A percentile compares a stretch with the other conserved stretches of the same genome.
Conservation (phyloP, 1,140 invertebrate genomes). For the Scaptomyza hsui region DNA sequence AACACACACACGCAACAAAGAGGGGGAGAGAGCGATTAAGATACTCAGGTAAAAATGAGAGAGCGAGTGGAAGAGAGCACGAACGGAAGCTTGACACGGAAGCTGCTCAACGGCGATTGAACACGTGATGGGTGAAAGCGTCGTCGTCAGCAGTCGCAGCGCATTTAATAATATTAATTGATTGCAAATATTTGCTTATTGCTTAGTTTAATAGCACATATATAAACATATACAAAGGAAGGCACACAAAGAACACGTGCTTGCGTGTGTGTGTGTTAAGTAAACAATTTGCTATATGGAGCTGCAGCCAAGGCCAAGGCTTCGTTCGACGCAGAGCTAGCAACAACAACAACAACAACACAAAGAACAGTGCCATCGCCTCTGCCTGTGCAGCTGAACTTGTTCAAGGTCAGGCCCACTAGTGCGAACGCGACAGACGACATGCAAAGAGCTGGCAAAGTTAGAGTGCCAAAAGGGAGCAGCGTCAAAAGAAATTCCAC, state of each 20-base stretch:
- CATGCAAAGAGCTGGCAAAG: slow-evolving; percentile 56
- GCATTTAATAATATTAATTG: slow-evolving; percentile 38
- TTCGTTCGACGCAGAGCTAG: slow-evolving; percentile 11
- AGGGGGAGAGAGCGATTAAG: slow-evolving; percentile 2
- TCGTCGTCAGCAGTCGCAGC: slow-evolving; percentile 10
- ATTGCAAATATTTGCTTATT: slow-evolving; percentile 30
- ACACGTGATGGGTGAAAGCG: slow-evolving; percentile 49
- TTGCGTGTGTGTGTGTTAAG: slow-evolving; percentile 11
- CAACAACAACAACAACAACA: not conserved
- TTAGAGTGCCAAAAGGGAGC: slow-evolving; percentile 32
- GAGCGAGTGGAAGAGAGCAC: not conserved
- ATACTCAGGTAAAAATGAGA: not conserved
- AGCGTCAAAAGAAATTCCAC: not conserved
- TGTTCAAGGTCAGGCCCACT: slow-evolving; percentile 65
- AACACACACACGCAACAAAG: not conserved
- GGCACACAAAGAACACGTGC: slow-evolving; percentile 4
- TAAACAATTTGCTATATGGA: slow-evolving; percentile 29
- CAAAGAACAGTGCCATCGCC: slow-evolving; percentile 38
- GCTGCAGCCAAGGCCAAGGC: slow-evolving; percentile 53
- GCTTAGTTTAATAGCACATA: not conserved
- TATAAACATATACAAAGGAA: not conserved
- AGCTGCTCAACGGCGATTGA: slow-evolving; percentile 31
- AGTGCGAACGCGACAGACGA: slow-evolving; percentile 12
- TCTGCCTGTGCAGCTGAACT: slow-evolving; percentile 62
- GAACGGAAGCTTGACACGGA: slow-evolving; percentile 41